These are phyloP conservation scores for Festucalex cinctus DNA, from an alignment of 2,113 vertebrate species.

Conservation along the genomic window DNA sequence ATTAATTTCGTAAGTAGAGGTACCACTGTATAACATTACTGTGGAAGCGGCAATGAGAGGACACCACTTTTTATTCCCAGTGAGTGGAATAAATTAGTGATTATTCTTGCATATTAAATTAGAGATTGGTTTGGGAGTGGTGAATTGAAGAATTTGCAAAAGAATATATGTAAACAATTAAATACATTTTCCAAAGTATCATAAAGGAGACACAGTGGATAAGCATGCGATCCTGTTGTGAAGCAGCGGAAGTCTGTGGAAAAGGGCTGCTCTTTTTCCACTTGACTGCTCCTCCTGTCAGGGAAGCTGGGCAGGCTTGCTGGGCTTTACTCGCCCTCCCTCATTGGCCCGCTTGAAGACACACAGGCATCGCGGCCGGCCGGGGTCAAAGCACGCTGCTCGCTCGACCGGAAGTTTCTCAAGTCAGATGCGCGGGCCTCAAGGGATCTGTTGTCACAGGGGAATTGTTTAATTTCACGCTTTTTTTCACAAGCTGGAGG, in stretches of 20 bases:
- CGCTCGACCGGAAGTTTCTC: conserved; percentile 32
- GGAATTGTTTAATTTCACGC: conserved; percentile 57
- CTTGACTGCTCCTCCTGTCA: conserved; percentile 54
- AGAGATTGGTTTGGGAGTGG: not conserved
- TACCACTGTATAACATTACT: too few species aligned
- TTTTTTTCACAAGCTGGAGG: conserved; percentile 48
- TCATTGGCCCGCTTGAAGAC: conserved; percentile 37
- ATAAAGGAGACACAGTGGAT: too few species aligned
- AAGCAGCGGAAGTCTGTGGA: conserved; percentile 45
- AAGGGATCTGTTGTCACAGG: conserved; percentile 30
- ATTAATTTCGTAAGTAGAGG: too few species aligned
- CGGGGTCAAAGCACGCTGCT: conserved; percentile 23
- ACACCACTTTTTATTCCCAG: too few species aligned
- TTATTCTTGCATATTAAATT: too few species aligned
- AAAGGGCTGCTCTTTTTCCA: conserved; percentile 67
- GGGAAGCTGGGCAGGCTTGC: conserved; percentile 34
- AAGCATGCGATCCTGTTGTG: conserved; percentile 43
- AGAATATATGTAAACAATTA: too few species aligned
- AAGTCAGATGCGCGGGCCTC: conserved; percentile 39
- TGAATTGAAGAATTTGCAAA: too few species aligned
- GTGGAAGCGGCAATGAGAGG: too few species aligned
- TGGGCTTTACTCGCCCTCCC: conserved; percentile 28
- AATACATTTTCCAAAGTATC: too few species aligned
- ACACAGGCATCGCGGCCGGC: conserved; percentile 15
- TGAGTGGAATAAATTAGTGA: too few species aligned